Base-by-base conservation (phyloP, 2,797 vertebrate genomes). In the Lophius americanus region DNA sequence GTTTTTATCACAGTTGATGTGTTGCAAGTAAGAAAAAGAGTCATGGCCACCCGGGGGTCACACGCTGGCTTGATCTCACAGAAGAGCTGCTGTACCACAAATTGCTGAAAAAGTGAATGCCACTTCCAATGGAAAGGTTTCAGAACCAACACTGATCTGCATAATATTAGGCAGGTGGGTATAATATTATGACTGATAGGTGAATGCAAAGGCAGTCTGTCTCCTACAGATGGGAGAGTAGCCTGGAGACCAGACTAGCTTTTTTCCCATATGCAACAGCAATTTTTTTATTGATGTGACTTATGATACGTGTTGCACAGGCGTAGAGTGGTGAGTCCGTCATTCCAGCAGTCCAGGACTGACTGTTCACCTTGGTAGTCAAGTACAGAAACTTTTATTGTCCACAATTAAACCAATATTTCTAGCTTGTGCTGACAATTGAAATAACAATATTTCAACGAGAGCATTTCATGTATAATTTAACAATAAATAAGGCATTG, bases 221-320 rank as follows among this genome's bases (percentile, higher is more conserved):
- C 13, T 70, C 44, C 57, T 68, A 60, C 67, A 76, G 70, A 65
- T 81, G 69, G 64, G 67, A 51, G 46, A 14, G 37, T 10, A 55
- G 44, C 50, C 74, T 3, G 14, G 43, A 54, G 53, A 41, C 55
- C 3, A 46, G 9, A 44, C 35, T 9, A 12, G 7, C 3, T 51
- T 43, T 58, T 44, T 36, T 5, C 8, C 9, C 11, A 46, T 47
- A 14, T 48, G 36, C 14, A 61, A 2, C 33, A 51, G 12, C 33
- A 4, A 9, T 41, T 35, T 6, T 67, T 63, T 51, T 66, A 61
- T 61, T 61, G 33, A 35, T 35, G 2, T 23, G 41, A 7, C 62
- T 55, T 73, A 35, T 55, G 9, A 35, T 41, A 51, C 23, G n/a
- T 47, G 48, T 49, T 53, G 14, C 59, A 47, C n/a, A 51, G 39